phyloP scores from a whole-genome alignment of 37 sponge, comb jelly and placozoan species.

The Mnemiopsis leidyi region DNA sequence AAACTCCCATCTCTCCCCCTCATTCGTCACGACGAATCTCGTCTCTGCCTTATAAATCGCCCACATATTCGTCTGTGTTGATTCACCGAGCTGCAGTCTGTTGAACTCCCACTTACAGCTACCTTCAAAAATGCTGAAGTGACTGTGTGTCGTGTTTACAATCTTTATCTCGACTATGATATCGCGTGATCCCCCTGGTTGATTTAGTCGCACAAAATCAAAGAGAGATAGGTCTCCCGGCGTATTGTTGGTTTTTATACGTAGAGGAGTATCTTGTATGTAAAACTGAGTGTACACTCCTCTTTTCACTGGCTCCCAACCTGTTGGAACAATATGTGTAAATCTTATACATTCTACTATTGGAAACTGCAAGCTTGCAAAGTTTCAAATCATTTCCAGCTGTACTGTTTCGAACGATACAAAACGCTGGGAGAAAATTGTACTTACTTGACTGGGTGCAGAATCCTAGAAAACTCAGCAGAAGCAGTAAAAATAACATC shows the following conservation, averaged over 20 bases:
- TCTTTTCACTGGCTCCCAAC: neutral
- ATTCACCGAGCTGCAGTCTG: neutral
- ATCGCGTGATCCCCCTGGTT: neutral
- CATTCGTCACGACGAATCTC: neutral
- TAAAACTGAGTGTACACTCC: neutral
- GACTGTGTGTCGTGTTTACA: neutral
- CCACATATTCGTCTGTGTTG: neutral
- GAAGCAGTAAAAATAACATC: too few relatives aligned
- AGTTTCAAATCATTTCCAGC: too few relatives aligned
- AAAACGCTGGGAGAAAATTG: too few relatives aligned
- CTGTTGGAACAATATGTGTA: constrained; percentile 5
- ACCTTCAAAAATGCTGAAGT: neutral
- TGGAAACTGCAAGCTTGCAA: too few relatives aligned
- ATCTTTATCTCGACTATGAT: neutral
- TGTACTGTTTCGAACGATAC: too few relatives aligned
- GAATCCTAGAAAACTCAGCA: too few relatives aligned
- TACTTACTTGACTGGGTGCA: too few relatives aligned
- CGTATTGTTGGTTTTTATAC: neutral
- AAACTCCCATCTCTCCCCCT: neutral
- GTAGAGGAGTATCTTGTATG: neutral
- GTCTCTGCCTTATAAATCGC: neutral
- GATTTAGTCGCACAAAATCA: neutral
- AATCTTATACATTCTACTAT: too few relatives aligned
- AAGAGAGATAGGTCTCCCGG: neutral
- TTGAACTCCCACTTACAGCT: neutral